phyloP scores from a whole-genome alignment of 2,888 invertebrate genomes.

The Artemia sp. region DNA sequence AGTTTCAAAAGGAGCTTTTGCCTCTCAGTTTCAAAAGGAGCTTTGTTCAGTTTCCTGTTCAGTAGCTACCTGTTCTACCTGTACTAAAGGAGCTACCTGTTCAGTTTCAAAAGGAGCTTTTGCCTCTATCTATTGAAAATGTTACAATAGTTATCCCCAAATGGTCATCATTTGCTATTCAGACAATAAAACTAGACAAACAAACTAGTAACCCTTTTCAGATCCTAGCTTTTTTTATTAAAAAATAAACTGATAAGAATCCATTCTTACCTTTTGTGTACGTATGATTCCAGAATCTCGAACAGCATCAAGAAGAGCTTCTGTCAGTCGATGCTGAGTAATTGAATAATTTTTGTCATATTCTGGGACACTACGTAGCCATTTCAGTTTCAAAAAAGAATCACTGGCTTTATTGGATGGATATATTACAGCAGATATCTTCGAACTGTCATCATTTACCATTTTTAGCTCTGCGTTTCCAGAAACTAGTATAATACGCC shows the following conservation, averaged over 20 bases:
- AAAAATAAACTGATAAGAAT: not conserved
- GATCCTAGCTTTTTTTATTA: no score
- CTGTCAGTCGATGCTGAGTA: conserved; percentile 11
- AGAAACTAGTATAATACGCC: not conserved
- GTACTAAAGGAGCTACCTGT: no score
- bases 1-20: no score
- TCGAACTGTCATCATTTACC: not conserved
- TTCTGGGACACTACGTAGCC: not conserved
- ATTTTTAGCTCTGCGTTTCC: not conserved
- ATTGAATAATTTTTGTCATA: conserved; percentile 2
- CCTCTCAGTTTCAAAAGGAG: no score
- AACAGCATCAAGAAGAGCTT: not conserved
- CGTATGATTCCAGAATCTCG: not conserved
- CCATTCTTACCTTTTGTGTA: not conserved
- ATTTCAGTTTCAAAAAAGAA: not conserved
- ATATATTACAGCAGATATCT: not conserved
- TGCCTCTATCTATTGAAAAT: no score
- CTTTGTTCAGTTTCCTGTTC: no score
- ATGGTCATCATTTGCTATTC: no score
- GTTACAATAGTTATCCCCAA: no score
- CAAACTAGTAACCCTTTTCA: no score
- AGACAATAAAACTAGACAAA: no score
- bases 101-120: no score
- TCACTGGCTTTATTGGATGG: not conserved
- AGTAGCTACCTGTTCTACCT: no score